phyloP scores from a whole-genome alignment of 2,113 vertebrate genomes.

The Meriones unguiculatus region DNA sequence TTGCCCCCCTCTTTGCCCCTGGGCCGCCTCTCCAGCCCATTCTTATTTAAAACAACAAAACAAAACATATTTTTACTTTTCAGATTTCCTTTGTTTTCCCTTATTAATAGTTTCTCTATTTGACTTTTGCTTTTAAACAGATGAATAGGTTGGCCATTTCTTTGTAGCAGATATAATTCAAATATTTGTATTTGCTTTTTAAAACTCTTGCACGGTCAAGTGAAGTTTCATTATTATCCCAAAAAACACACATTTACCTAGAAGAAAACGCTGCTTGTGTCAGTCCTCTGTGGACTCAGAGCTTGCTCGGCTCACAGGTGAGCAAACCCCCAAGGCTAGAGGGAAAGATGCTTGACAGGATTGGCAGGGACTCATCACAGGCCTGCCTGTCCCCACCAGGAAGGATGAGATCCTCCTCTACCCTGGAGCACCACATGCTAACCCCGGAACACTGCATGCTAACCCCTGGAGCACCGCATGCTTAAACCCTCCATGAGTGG shows the following conservation, averaged over 20 bases:
- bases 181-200: neutral
- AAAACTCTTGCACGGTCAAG: constrained; percentile 13
- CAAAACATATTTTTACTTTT: neutral
- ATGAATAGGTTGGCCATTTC: neutral
- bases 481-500: neutral
- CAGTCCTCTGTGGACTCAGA: neutral
- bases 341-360: neutral
- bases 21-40: neutral
- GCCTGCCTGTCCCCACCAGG: neutral
- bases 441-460: too few species aligned
- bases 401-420: neutral
- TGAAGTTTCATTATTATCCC: neutral
- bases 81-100: neutral
- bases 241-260: constrained; percentile 11
- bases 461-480: neutral
- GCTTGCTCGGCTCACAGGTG: too few species aligned
- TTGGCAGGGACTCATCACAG: neutral
- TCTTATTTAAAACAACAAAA: neutral
- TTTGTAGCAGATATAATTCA: neutral
- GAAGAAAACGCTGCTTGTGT: constrained; percentile 1
- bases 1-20: neutral
- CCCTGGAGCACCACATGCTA: neutral
- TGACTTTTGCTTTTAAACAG: constrained; percentile 27
- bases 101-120: neutral
- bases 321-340: neutral